Base-by-base conservation (phyloP, 2,888 invertebrate species). In the Deilephila elpenor region DNA sequence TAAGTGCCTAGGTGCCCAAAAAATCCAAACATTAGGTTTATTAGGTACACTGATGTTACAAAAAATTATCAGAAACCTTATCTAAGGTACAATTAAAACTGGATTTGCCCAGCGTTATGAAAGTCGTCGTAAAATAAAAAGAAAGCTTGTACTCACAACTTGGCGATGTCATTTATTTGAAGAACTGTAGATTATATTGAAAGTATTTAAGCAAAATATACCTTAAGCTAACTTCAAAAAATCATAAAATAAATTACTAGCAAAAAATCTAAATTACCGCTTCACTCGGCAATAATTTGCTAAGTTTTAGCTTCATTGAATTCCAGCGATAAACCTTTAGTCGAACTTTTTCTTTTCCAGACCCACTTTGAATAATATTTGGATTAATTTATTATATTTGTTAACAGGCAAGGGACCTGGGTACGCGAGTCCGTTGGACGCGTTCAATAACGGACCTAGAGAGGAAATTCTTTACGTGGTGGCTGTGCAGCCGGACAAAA, bases 391-490 rank as follows among this genome's bases (percentile, higher is more conserved):
- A 32, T 29, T 60, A 60, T 17, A 73, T 44, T 74, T 74, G 60
- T 71, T 76, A 67, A 19, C 80, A 93, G 94, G 95, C 80, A 93
- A 92, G 82, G 91, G 97, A 20, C 97, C 98, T 8, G 98, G 98
- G 1, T 98, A 97, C 89, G 95, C 96, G 71, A 96, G 96, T n/a
- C 98, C 98, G 0, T 84, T 96, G 79, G 98, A 97, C 72, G 99
- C 99, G 0, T 97, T 98, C 95, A 95, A 94, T 78, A 95, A 96
- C 80, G 99, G 98, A 0, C 97, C 97, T 0, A 95, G 96, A 71
- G 99, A 99, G 87, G 96, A 97, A 86, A 91, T 99, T 14, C 91
- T 99, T 19, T 99, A 99, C 89, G 97, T 98, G n/a, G 96, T 98
- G 34, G 98, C 98, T 82, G 96, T 98, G 61, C 97, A 97, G 82